phyloP scores from a whole-genome alignment of 2,797 vertebrate species.

The Luscinia megarhynchos region DNA sequence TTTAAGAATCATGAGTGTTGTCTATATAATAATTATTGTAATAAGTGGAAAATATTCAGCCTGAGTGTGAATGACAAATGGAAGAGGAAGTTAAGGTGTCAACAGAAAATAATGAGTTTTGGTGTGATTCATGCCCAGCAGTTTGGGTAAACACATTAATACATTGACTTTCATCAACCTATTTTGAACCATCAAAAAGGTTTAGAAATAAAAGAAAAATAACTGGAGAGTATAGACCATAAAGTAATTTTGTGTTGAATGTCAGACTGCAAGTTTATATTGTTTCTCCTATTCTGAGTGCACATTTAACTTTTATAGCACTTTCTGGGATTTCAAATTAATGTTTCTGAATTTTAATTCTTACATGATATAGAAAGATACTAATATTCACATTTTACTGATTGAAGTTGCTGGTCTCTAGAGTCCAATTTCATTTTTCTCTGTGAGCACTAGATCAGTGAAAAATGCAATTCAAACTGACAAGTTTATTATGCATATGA shows the following conservation, averaged over 20 bases:
- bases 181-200: conserved; percentile 6
- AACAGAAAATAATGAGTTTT: conserved; percentile 27
- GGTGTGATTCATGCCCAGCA: conserved; percentile 8
- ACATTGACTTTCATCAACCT: neutral
- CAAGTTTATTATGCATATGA: neutral
- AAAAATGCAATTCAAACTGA: neutral
- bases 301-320: neutral
- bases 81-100: neutral
- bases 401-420: neutral
- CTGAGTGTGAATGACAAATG: neutral
- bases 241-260: neutral
- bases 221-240: neutral
- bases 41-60: conserved; percentile 12
- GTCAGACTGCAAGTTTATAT: neutral
- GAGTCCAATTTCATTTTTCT: neutral
- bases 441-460: neutral
- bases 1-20: neutral
- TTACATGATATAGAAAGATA: neutral
- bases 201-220: conserved; percentile 34
- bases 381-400: neutral
- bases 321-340: neutral
- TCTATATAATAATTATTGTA: conserved; percentile 16
- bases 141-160: conserved; percentile 25
- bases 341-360: neutral
- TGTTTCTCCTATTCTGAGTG: neutral